phyloP scores from a whole-genome alignment of 2,797 vertebrate species.

The Chaunax sp. region DNA sequence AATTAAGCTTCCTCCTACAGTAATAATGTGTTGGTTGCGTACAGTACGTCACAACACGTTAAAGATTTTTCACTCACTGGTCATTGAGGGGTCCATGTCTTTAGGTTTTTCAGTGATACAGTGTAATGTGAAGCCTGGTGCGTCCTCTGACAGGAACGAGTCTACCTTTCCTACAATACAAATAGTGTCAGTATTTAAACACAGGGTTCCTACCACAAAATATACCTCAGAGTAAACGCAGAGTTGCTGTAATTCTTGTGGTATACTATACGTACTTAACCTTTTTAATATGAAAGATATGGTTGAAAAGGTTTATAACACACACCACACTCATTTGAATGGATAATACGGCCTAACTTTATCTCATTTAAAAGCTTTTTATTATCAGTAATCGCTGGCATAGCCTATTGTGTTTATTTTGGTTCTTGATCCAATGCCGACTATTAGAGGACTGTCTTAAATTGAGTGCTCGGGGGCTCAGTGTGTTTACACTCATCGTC shows the following conservation, averaged over 20 bases:
- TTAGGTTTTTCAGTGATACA: constrained; percentile 80
- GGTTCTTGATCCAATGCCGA: constrained; percentile 70
- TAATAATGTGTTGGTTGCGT: constrained; percentile 80
- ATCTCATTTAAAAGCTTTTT: constrained; percentile 72
- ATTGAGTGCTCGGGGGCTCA: constrained; percentile 49
- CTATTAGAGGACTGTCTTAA: constrained; percentile 67
- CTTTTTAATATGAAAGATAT: constrained; percentile 76
- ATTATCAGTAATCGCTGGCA: constrained; percentile 55
- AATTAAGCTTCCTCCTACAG: constrained; percentile 78
- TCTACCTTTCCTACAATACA: constrained; percentile 84
- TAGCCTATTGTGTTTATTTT: constrained; percentile 59
- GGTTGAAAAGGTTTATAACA: constrained; percentile 73
- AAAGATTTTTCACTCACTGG: constrained; percentile 74
- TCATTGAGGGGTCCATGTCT: constrained; percentile 77
- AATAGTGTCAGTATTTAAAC: constrained; percentile 84
- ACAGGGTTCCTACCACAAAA: constrained; percentile 87
- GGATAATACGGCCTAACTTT: constrained; percentile 68
- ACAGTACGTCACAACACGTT: constrained; percentile 75
- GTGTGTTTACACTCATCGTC: constrained; percentile 46
- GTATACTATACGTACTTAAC: constrained; percentile 83
- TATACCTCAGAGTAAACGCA: constrained; percentile 88
- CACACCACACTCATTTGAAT: constrained; percentile 65
- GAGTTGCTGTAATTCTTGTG: constrained; percentile 84
- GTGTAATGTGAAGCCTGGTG: constrained; percentile 82
- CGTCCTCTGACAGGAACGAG: constrained; percentile 71